Conservation (phyloP, 1,140 invertebrate species). For the Lordiphosa clarofinis region DNA sequence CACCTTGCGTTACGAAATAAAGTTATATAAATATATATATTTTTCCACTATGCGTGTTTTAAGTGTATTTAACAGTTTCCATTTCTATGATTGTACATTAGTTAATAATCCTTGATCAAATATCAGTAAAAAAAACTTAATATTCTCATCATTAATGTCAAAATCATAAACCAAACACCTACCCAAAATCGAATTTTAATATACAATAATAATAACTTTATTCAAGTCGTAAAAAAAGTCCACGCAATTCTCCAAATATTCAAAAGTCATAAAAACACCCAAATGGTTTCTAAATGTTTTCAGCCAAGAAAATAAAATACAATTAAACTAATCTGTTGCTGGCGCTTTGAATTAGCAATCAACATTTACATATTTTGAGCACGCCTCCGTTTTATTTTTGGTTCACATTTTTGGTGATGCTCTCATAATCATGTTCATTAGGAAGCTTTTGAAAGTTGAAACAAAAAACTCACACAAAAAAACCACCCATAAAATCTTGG, state of each 20-base stretch:
- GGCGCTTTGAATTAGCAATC: constrained; percentile 47
- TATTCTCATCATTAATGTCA: constrained; percentile 18
- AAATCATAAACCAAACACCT: constrained; percentile 35
- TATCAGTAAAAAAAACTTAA: background rate
- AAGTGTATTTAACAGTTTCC: too few species aligned
- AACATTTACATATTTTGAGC: constrained; percentile 48
- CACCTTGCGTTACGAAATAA: too few species aligned
- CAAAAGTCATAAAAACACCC: constrained; percentile 15
- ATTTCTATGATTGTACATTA: too few species aligned
- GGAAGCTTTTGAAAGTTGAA: constrained; percentile 51
- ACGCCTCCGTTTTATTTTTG: constrained; percentile 28
- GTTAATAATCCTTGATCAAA: too few species aligned
- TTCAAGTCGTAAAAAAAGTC: constrained; percentile 30
- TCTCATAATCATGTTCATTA: constrained; percentile 56
- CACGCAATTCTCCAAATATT: constrained; percentile 32
- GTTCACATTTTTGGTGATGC: constrained; percentile 37
- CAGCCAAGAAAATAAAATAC: constrained; percentile 39
- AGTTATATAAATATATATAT: too few species aligned
- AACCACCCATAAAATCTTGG: constrained; percentile 35
- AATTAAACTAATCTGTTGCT: constrained; percentile 45
- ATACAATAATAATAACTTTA: constrained; percentile 31
- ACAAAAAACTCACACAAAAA: constrained; percentile 14
- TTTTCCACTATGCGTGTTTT: too few species aligned
- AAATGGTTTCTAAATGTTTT: constrained; percentile 36
- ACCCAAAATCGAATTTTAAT: constrained; percentile 14